A percentile compares a stretch with the other conserved stretches of the same genome.
phyloP scores from a whole-genome alignment of 2,888 invertebrate species.

The Ischnura elegans region DNA sequence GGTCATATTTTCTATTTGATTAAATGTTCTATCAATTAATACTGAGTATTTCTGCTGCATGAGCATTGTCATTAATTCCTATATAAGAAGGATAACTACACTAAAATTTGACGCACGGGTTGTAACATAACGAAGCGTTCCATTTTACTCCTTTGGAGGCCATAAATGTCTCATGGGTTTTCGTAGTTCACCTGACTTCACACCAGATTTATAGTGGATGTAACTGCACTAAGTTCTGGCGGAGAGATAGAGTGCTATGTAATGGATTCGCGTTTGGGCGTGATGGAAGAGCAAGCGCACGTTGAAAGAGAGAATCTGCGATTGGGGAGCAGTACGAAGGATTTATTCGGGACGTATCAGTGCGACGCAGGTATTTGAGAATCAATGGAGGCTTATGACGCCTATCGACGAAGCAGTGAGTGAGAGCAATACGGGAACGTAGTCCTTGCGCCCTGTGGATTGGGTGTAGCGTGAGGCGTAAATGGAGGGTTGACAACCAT shows the following conservation, averaged over 20 bases:
- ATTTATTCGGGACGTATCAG: background rate
- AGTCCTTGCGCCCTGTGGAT: background rate
- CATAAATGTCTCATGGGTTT: no score
- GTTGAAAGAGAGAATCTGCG: background rate
- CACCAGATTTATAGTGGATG: no score
- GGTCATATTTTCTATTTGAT: no score
- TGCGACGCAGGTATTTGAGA: background rate
- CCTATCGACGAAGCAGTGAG: background rate
- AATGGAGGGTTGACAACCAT: no score
- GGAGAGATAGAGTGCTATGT: background rate
- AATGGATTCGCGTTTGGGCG: background rate
- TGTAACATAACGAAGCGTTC: no score
- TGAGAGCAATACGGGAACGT: background rate
- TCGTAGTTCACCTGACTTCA: no score
- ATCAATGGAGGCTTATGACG: background rate
- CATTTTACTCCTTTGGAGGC: no score
- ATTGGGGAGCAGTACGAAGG: background rate
- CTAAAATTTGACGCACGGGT: no score
- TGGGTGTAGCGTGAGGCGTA: background rate
- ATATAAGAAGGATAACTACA: no score
- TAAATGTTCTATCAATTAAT: no score
- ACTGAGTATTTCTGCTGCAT: no score
- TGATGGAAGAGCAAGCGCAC: background rate
- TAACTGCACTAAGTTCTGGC: background rate
- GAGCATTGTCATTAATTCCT: no score